Conservation (phyloP, 2,797 vertebrate species). For the Scolopax bukidnonensis region DNA sequence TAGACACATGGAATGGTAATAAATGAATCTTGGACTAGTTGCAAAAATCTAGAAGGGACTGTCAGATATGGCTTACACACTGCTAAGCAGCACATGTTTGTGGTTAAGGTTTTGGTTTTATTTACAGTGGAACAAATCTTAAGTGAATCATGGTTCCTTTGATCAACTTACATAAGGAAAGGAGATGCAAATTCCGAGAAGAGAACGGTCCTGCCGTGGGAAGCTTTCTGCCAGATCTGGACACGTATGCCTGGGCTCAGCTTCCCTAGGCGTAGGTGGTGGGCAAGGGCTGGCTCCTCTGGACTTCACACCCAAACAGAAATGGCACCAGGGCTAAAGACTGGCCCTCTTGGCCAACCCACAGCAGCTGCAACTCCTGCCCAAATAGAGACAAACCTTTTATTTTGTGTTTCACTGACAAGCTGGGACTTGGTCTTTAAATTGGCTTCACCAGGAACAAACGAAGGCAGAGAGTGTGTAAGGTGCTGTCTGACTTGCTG, state of each 20-base stretch:
- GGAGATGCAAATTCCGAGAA: not conserved
- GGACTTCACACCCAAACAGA: not conserved
- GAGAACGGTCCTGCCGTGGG: not conserved
- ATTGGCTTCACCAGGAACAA: not conserved
- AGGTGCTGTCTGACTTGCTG: not conserved
- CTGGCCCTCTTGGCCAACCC: not conserved
- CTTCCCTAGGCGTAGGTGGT: not conserved
- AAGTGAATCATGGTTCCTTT: not conserved
- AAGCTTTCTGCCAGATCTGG: not conserved
- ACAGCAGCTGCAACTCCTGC: not conserved
- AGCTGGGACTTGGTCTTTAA: not conserved
- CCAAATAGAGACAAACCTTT: not conserved
- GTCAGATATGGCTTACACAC: not conserved
- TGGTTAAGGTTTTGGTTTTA: not conserved
- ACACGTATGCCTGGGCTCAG: not conserved
- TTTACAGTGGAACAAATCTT: not conserved
- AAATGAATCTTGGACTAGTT: slow-evolving; percentile 4
- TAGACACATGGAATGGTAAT: slow-evolving; percentile 2
- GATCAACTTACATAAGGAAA: not conserved
- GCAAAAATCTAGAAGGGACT: not conserved
- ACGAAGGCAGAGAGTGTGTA: not conserved
- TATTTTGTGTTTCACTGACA: not conserved
- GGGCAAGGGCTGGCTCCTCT: not conserved
- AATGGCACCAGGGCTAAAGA: not conserved
- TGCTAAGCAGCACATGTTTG: not conserved